Percentiles rank a stretch among this genome's conserved stretches.
Conservation (phyloP, 2,113 vertebrate species). For the Proterorhinus semilunaris region DNA sequence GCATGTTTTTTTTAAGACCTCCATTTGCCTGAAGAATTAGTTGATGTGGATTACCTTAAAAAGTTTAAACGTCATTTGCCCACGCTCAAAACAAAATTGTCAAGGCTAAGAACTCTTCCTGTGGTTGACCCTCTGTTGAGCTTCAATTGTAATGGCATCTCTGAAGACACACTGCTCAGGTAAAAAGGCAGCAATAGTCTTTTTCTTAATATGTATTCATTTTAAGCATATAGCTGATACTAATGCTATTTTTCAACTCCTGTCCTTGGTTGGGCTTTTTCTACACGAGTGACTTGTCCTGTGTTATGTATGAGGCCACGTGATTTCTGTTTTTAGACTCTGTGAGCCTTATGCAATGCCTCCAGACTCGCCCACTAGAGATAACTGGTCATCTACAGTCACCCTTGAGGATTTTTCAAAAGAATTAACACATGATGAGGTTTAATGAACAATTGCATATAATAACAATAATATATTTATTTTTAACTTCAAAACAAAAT, state of each 20-base stretch:
- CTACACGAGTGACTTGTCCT: background rate
- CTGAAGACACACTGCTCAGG: background rate
- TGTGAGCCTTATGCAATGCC: slow-evolving; percentile 46
- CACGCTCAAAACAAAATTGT: slow-evolving; percentile 51
- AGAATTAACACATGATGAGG: slow-evolving; percentile 54
- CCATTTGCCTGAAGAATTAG: slow-evolving; percentile 58
- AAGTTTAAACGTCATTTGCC: slow-evolving; percentile 67
- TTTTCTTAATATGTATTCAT: background rate
- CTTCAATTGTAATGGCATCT: slow-evolving; percentile 12
- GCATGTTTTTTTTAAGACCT: slow-evolving; percentile 51
- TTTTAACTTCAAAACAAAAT: background rate
- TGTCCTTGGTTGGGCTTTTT: background rate
- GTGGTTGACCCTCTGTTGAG: slow-evolving; percentile 67
- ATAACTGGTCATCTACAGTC: background rate
- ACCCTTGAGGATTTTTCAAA: slow-evolving; percentile 61
- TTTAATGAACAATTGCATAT: slow-evolving; percentile 19
- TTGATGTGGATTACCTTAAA: slow-evolving; percentile 47
- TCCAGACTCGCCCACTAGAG: slow-evolving; percentile 2
- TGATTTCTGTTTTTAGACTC: slow-evolving; percentile 25
- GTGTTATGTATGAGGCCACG: background rate
- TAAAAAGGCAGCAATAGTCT: background rate
- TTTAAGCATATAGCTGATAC: background rate
- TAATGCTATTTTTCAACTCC: too few species aligned
- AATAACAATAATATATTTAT: background rate
- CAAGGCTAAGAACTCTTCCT: slow-evolving; percentile 60